Conservation (phyloP, 2,797 vertebrate species). For the Coccyzus lansbergi region DNA sequence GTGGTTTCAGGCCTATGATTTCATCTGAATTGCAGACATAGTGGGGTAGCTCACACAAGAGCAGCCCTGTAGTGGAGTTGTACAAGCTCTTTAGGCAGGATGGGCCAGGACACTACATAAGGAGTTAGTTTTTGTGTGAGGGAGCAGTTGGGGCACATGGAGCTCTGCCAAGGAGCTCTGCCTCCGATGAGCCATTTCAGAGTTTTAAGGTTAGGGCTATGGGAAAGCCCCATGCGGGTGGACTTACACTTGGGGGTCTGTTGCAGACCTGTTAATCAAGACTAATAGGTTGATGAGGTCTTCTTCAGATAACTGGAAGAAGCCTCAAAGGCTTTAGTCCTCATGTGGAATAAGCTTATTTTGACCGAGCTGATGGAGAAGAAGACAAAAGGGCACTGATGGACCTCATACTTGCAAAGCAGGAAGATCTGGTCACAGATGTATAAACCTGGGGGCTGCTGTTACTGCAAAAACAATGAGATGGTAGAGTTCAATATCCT, state of each 20-base stretch:
- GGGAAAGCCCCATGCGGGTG: background rate
- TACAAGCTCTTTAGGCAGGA: background rate
- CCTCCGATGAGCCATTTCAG: background rate
- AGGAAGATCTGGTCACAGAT: background rate
- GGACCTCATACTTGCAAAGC: background rate
- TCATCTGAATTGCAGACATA: background rate
- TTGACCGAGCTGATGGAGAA: background rate
- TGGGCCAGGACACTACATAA: background rate
- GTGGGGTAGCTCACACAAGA: background rate
- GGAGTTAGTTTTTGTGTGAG: background rate
- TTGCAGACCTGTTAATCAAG: background rate
- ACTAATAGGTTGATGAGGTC: background rate
- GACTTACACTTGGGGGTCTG: background rate
- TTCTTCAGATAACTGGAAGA: background rate
- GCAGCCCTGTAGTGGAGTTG: rapidly evolving
- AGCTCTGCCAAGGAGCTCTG: background rate
- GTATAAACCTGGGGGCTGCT: background rate
- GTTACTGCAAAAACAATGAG: background rate
- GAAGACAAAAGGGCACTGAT: background rate
- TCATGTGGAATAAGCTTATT: background rate
- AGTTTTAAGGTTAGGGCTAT: background rate
- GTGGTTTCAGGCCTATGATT: background rate
- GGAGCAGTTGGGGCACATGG: background rate
- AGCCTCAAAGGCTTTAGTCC: background rate
- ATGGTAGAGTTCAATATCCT: background rate